phyloP scores from a whole-genome alignment of 1,140 invertebrate genomes.

The Carcinoscorpius rotundicauda region DNA sequence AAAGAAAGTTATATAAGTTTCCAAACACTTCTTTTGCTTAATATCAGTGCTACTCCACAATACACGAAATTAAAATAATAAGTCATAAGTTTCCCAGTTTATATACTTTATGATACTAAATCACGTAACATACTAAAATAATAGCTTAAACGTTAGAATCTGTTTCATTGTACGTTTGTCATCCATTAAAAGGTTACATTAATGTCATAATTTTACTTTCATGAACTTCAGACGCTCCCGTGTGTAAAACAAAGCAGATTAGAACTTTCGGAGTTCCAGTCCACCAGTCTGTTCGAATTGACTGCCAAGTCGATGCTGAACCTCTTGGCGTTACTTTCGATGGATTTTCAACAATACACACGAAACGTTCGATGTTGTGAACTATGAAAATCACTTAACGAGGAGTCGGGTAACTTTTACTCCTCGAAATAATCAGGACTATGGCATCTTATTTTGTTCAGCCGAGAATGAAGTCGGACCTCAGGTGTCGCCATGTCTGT shows the following conservation, averaged over 20 bases:
- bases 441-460: constrained; percentile 27
- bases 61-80: too few species aligned
- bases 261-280: constrained; percentile 57
- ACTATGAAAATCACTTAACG: constrained; percentile 11
- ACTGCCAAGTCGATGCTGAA: constrained; percentile 73
- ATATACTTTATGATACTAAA: too few species aligned
- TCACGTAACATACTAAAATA: too few species aligned
- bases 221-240: constrained; percentile 32
- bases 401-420: constrained; percentile 23
- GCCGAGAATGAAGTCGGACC: constrained; percentile 27
- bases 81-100: too few species aligned
- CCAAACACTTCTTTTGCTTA: too few species aligned
- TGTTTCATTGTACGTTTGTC: too few species aligned
- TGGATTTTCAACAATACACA: constrained; percentile 38
- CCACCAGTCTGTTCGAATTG: constrained; percentile 66
- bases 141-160: too few species aligned
- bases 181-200: too few species aligned
- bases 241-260: constrained; percentile 55
- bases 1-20: too few species aligned
- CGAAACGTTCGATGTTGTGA: constrained; percentile 49
- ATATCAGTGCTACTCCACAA: too few species aligned
- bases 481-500: constrained; percentile 27
- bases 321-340: constrained; percentile 36
- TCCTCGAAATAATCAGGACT: constrained; percentile 21
- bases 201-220: too few species aligned